Conservation (phyloP, 2,888 invertebrate genomes). For the Trichopria drosophilae region DNA sequence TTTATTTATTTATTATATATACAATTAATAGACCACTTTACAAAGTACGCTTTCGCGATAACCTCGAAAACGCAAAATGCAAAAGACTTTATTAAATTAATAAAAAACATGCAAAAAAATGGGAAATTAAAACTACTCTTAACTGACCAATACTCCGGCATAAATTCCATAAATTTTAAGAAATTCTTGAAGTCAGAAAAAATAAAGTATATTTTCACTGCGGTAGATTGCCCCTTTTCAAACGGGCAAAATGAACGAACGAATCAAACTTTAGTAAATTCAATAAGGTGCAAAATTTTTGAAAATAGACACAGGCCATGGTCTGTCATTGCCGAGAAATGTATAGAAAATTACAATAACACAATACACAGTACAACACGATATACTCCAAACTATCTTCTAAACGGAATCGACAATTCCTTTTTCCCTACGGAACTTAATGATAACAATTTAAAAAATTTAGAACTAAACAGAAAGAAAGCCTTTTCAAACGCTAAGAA, state of each 20-base stretch:
- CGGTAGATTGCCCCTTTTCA: conserved; percentile 21
- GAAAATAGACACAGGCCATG: conserved; percentile 38
- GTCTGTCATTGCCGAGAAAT: conserved; percentile 40
- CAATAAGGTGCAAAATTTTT: conserved; percentile 43
- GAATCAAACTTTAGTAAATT: conserved; percentile 40
- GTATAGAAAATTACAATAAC: conserved; percentile 39
- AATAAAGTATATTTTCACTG: no score
- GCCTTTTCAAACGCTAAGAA: conserved; percentile 34
- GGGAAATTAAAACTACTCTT: conserved; percentile 29
- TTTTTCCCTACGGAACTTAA: conserved; percentile 30
- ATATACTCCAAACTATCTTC: conserved; percentile 38
- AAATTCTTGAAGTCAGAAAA: no score
- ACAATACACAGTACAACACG: conserved; percentile 38
- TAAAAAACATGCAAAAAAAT: conserved; percentile 20
- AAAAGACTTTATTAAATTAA: conserved; percentile 40
- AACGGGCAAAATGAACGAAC: conserved; percentile 28
- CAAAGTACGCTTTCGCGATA: conserved; percentile 37
- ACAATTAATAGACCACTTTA: conserved; percentile 41
- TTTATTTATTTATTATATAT: no score
- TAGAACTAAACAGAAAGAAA: conserved; percentile 35
- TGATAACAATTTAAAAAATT: conserved; percentile 28
- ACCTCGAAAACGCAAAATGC: conserved; percentile 40
- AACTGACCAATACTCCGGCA: conserved; percentile 41
- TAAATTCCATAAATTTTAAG: no score
- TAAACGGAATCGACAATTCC: conserved; percentile 33